Conservation (phyloP, 1,140 invertebrate species). For the Calliphora vicina region DNA sequence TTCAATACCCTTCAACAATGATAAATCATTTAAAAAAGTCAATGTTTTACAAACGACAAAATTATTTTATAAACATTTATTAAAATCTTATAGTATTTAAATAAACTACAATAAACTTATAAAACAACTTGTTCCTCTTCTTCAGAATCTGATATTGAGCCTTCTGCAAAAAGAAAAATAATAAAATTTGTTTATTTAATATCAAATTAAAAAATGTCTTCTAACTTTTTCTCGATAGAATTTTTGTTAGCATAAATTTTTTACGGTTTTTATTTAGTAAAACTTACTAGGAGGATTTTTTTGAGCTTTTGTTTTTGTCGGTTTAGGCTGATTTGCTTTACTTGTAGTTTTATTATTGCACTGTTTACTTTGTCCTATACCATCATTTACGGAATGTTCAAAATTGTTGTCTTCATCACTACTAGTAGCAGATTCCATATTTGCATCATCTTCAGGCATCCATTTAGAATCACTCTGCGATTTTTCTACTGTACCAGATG, state of each 20-base stretch:
- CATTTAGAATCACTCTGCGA: neutral
- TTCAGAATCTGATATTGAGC: constrained; percentile 38
- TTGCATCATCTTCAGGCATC: neutral
- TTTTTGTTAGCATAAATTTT: too few species aligned
- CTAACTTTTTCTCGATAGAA: neutral
- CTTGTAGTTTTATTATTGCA: constrained; percentile 29
- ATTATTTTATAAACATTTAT: too few species aligned
- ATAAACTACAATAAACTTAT: neutral
- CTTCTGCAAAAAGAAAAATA: constrained; percentile 30
- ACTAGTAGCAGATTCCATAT: constrained; percentile 31
- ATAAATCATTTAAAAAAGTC: too few species aligned
- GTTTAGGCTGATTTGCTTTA: constrained; percentile 22
- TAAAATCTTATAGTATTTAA: too few species aligned
- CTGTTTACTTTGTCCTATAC: neutral
- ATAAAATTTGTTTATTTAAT: neutral
- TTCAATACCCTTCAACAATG: too few species aligned
- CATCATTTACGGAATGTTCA: neutral
- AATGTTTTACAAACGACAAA: too few species aligned
- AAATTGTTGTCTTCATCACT: constrained; percentile 27
- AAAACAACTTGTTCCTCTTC: constrained; percentile 39
- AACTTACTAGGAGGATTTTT: neutral
- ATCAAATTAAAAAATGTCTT: too few species aligned
- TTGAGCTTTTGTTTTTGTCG: neutral
- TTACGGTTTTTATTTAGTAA: too few species aligned
- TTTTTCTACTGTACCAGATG: neutral